These are phyloP conservation scores for Rallus limicola DNA, from an alignment of 2,113 vertebrate species.

Conservation along the genomic window DNA sequence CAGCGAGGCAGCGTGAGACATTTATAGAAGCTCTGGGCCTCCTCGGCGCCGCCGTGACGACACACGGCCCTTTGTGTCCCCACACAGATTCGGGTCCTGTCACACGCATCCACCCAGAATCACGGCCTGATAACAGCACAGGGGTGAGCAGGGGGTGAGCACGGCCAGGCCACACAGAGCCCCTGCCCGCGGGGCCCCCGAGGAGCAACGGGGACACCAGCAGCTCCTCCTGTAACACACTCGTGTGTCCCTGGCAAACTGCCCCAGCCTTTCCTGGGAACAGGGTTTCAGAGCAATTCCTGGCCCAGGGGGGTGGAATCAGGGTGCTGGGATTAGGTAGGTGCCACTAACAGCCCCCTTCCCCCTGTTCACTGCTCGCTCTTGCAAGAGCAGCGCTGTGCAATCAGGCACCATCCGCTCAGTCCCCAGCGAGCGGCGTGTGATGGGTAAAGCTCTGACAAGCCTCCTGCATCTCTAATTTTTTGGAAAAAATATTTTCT, in stretches of 20 bases:
- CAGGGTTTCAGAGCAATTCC: background rate
- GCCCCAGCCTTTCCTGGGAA: background rate
- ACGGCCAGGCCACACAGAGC: too few relatives aligned
- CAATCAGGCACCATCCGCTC: background rate
- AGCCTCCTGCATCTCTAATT: background rate
- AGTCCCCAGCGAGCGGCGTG: fast-evolving
- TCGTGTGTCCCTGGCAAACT: background rate
- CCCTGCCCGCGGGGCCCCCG: too few relatives aligned
- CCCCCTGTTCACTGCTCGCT: fast-evolving
- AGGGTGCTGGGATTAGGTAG: too few relatives aligned
- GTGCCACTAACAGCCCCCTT: fast-evolving
- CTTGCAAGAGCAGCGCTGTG: fast-evolving
- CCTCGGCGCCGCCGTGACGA: fast-evolving
- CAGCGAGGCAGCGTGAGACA: background rate
- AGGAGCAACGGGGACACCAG: too few relatives aligned
- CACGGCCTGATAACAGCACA: background rate
- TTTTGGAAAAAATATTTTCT: background rate
- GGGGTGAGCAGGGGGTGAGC: background rate
- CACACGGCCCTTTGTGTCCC: background rate
- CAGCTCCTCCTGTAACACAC: fast-evolving
- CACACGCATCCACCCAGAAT: background rate
- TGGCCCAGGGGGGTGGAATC: background rate
- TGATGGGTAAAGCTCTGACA: background rate
- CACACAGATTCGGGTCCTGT: background rate
- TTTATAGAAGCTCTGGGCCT: background rate